Evolutionary conservation across 2,888 invertebrate species (phyloP), one percentile per base, ranked within the genome.

Genomic region (Ectobius pallidus): DNA sequence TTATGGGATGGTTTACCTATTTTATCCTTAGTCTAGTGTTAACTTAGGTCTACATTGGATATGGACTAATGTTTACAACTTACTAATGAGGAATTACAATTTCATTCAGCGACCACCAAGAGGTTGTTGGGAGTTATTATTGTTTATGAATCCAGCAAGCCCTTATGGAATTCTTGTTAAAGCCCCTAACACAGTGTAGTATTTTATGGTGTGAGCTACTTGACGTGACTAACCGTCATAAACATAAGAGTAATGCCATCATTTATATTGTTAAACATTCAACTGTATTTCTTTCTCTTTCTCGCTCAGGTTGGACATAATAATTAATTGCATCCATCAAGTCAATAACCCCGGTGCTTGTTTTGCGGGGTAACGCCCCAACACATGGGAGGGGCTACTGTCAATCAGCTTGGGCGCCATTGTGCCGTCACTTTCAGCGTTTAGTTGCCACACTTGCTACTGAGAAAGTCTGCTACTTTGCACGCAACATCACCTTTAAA

Each of bases 241-340:
- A 58, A 58, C 58, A 58, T n/a, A n/a, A 58, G 58, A 30, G 58
- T 30, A 58, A 58, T 30, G 30, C 58, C 32, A 58, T 58, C 58
- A 58, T 58, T 58, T 16, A 58, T 58, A 30, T 58, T 58, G 58
- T 58, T 58, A 58, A 58, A 58, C 58, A 58, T 58, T 58, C 58
- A 30, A 25, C 30, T 25, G 16, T 30, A 34, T 34, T 1, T 46
- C 46, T 46, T 46, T 46, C 46, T 46, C n/a, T 46, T n/a, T 46
- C 46, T 58, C 58, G 16, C 32, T n/a, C 32, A 30, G 42, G 27
- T 61, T 39, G 61, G 49, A 71, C 42, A 65, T 27, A 65, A 46
- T 65, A 65, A 72, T 69, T 72, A 72, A 72, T 72, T 72, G 62
- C 69, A 72, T 61, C 71, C 71, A 71, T 71, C 71, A 71, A 63